Evolutionary conservation across 2,113 vertebrate genomes (phyloP).

Genomic region (Jaculus jaculus): DNA sequence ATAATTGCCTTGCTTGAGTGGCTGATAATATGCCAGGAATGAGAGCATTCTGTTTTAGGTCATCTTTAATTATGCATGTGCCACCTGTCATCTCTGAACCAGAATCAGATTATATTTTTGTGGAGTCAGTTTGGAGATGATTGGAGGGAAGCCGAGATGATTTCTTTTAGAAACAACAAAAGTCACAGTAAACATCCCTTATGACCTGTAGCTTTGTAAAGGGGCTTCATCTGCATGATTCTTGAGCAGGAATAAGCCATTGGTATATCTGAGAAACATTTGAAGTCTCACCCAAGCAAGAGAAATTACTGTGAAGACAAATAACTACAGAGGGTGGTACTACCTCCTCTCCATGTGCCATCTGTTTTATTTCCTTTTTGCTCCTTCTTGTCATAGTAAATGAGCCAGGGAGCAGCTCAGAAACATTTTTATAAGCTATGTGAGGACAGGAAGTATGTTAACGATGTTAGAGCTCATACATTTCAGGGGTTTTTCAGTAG

Average conservation of each 20-base stretch:
- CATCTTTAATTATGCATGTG: constrained; percentile 88
- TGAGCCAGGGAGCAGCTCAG: constrained; percentile 80
- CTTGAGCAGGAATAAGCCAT: constrained; percentile 67
- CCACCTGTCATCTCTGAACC: constrained; percentile 88
- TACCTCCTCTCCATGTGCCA: constrained; percentile 63
- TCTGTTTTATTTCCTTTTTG: constrained; percentile 84
- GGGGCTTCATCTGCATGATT: constrained; percentile 75
- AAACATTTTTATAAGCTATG: constrained; percentile 81
- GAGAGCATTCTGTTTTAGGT: constrained; percentile 87
- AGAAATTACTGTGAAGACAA: constrained; percentile 75
- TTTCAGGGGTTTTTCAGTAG: constrained; percentile 76
- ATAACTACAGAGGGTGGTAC: constrained; percentile 78
- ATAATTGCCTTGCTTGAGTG: constrained; percentile 89
- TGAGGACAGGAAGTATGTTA: constrained; percentile 82
- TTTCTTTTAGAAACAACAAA: constrained; percentile 79
- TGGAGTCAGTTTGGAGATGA: constrained; percentile 71
- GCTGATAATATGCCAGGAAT: constrained; percentile 88
- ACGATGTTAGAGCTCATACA: constrained; percentile 79
- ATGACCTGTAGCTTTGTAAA: constrained; percentile 79
- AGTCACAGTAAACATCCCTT: constrained; percentile 78
- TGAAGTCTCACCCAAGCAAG: constrained; percentile 77
- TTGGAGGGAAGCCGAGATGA: constrained; percentile 63
- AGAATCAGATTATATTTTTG: constrained; percentile 77
- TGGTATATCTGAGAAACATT: constrained; percentile 74
- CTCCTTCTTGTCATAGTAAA: constrained; percentile 77